A percentile compares a stretch with the other conserved stretches of the same genome.
phyloP scores from a whole-genome alignment of 2,888 invertebrate genomes.

The Noctua janthe region DNA sequence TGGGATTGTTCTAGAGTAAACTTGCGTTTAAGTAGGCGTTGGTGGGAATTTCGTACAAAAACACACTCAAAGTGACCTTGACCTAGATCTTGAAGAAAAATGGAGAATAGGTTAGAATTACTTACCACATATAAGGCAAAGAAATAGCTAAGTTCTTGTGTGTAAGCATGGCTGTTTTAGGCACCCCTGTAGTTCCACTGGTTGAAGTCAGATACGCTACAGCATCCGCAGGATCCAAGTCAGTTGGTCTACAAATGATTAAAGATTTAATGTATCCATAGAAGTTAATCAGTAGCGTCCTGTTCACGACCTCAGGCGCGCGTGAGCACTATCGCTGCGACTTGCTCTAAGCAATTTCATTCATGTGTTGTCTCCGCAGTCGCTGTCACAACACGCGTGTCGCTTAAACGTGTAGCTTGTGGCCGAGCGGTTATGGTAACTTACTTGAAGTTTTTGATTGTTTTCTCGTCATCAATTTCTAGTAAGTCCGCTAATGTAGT shows the following conservation, averaged over 20 bases:
- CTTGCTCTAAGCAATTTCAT: background rate
- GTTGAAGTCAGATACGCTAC: constrained; percentile 78
- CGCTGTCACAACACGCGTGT: background rate
- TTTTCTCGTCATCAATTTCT: constrained; percentile 11
- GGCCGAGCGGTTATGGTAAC: constrained; percentile 5
- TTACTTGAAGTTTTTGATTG: constrained; percentile 46
- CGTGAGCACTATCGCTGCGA: background rate
- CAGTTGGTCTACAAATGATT: constrained; percentile 71
- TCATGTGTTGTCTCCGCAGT: background rate
- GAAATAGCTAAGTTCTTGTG: constrained; percentile 78
- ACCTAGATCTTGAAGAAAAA: background rate
- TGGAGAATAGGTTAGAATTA: background rate
- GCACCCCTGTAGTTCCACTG: constrained; percentile 83
- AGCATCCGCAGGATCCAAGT: constrained; percentile 79
- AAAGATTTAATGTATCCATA: background rate
- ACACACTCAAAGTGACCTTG: background rate
- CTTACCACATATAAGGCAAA: constrained; percentile 76
- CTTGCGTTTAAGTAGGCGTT: background rate
- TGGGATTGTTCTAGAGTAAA: background rate
- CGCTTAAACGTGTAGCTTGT: background rate
- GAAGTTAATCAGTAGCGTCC: background rate
- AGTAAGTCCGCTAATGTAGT: constrained; percentile 30
- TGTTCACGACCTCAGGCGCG: background rate
- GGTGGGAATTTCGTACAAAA: background rate
- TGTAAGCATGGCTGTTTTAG: constrained; percentile 79